Evolutionary conservation across 2,888 invertebrate genomes (phyloP).

Genomic region (Osmoderma eremita): DNA sequence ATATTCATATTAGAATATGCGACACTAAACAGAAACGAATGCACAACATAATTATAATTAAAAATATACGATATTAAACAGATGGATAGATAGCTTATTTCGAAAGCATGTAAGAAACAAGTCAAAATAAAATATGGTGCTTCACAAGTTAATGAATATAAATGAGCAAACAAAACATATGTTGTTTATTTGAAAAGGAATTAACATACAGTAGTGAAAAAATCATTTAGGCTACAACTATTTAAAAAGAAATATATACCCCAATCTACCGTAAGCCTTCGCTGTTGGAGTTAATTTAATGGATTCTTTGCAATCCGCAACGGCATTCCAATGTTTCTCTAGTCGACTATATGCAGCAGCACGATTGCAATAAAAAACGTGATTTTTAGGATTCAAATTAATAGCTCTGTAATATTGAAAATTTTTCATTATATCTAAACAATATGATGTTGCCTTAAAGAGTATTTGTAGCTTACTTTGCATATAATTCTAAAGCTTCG

Average conservation of each 20-base stretch:
- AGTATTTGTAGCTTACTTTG: conserved; percentile 65
- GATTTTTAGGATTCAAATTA: conserved; percentile 84
- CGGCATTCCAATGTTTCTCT: conserved; percentile 83
- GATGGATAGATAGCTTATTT: no score
- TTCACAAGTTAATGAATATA: no score
- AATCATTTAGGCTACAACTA: no score
- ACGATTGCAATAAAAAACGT: conserved; percentile 96
- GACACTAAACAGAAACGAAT: conserved; percentile 63
- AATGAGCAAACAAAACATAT: no score
- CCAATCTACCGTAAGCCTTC: conserved; percentile 94
- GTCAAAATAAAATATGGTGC: no score
- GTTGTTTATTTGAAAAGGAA: no score
- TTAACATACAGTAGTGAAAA: no score
- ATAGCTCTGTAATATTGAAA: conserved; percentile 76
- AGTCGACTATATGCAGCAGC: conserved; percentile 95
- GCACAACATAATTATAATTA: no score
- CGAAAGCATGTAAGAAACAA: no score
- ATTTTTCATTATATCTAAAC: neutral
- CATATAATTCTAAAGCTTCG: conserved; percentile 86
- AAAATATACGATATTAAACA: no score
- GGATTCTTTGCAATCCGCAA: conserved; percentile 91
- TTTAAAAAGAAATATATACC: conserved; percentile 62
- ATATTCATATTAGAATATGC: conserved; percentile 86
- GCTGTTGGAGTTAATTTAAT: conserved; percentile 87
- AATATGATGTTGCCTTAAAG: no score